These are phyloP conservation scores for Ascaphus truei DNA, from an alignment of 2,113 vertebrate genomes.

Conservation along the genomic window DNA sequence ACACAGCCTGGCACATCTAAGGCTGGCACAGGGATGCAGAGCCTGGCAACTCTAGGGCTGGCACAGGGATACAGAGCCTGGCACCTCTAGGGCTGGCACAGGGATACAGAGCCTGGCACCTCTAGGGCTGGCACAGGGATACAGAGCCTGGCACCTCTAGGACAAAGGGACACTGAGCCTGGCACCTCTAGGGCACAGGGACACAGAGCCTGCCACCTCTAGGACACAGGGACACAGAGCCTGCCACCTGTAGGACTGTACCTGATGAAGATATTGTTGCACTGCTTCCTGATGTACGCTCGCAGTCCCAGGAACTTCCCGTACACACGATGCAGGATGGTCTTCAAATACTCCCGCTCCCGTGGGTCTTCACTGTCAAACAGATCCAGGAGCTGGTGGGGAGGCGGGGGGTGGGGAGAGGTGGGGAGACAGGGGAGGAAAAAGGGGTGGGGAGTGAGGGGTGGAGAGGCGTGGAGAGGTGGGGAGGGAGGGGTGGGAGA, in stretches of 20 bases:
- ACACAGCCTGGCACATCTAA: no score
- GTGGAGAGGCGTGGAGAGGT: no score
- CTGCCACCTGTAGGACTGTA: slow-evolving; percentile 34
- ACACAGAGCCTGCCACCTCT: not conserved
- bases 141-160: not conserved
- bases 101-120: not conserved
- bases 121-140: not conserved
- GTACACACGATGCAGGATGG: slow-evolving; percentile 87
- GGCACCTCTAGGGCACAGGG: not conserved
- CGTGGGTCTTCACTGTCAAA: slow-evolving; percentile 89
- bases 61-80: not conserved
- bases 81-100: not conserved
- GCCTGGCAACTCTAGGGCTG: not conserved
- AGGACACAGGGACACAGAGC: not conserved
- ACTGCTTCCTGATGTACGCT: slow-evolving; percentile 89
- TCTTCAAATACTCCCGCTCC: slow-evolving; percentile 89
- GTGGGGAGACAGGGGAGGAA: no score
- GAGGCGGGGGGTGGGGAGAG: no score
- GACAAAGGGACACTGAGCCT: no score
- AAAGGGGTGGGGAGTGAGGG: no score
- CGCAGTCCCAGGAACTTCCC: slow-evolving; percentile 87
- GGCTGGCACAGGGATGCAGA: not conserved
- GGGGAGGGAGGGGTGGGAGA: no score
- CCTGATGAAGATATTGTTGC: slow-evolving; percentile 92
- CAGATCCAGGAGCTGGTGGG: slow-evolving; percentile 84